Evolutionary conservation across 2,113 vertebrate species (phyloP).

Genomic region (Parus major): DNA sequence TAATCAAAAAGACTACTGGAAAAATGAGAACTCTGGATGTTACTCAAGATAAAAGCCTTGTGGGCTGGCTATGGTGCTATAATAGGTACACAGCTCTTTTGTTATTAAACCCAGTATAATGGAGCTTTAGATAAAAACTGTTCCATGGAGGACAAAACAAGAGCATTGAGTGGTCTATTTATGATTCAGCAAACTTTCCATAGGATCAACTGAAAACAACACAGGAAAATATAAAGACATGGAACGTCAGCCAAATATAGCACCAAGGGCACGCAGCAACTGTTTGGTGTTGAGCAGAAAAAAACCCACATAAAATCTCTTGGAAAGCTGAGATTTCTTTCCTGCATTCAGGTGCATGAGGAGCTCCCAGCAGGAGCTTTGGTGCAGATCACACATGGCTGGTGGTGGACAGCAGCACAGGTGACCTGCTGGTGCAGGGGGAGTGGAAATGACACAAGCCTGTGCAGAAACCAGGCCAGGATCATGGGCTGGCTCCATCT

Average conservation of each 20-base stretch:
- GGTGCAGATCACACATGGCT: fast-evolving
- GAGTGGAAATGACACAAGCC: neutral
- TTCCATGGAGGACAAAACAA: neutral
- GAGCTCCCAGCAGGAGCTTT: neutral
- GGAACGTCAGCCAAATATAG: neutral
- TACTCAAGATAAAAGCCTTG: neutral
- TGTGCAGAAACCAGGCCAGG: neutral
- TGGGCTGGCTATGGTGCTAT: neutral
- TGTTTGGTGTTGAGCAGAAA: neutral
- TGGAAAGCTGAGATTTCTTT: neutral
- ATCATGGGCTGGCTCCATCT: fast-evolving
- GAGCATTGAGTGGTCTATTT: neutral
- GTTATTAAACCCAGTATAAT: neutral
- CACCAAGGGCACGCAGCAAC: neutral
- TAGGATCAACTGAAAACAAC: neutral
- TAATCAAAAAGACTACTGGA: neutral
- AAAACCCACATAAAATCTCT: neutral
- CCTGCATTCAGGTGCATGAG: fast-evolving
- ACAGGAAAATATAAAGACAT: neutral
- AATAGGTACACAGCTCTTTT: neutral
- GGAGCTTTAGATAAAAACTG: neutral
- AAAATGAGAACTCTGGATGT: neutral
- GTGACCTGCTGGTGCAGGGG: neutral
- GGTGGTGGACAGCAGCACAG: fast-evolving
- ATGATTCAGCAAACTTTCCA: constrained; percentile 22